These are phyloP conservation scores for Chelonus formosanus DNA, from an alignment of 2,888 invertebrate genomes.

Conservation along the genomic window DNA sequence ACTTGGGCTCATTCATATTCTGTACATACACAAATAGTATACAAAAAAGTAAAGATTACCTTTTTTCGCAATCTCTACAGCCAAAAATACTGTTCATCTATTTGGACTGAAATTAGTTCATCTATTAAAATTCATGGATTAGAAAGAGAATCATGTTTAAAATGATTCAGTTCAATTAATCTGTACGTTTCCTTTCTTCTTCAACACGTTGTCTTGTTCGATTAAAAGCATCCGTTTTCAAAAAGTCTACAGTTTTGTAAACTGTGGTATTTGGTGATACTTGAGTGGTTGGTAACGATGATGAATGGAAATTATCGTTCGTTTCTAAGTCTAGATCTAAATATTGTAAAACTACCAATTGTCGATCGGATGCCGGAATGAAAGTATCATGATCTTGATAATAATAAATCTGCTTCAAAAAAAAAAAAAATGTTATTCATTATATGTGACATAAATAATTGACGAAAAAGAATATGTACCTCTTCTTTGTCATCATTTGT, in stretches of 20 bases:
- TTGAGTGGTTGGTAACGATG: slow-evolving; percentile 61
- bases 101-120: too few relatives aligned
- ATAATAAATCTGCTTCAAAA: slow-evolving; percentile 60
- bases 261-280: slow-evolving; percentile 70
- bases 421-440: too few relatives aligned
- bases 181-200: slow-evolving; percentile 69
- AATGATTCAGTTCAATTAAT: slow-evolving; percentile 50
- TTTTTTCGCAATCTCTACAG: too few relatives aligned
- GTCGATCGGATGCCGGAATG: slow-evolving; percentile 57
- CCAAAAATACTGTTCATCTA: too few relatives aligned
- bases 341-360: slow-evolving; percentile 74
- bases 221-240: slow-evolving; percentile 93
- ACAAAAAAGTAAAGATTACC: too few relatives aligned
- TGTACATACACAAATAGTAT: too few relatives aligned
- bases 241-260: slow-evolving; percentile 92
- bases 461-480: slow-evolving; percentile 49
- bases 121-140: slow-evolving; percentile 5
- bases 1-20: too few relatives aligned
- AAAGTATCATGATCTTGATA: slow-evolving; percentile 60
- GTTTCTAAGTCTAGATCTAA: slow-evolving; percentile 84
- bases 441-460: too few relatives aligned
- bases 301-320: slow-evolving; percentile 61
- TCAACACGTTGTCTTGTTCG: slow-evolving; percentile 83
- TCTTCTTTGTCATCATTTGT: slow-evolving; percentile 64
- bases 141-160: slow-evolving; percentile 35